Base-by-base conservation (phyloP, 2,113 vertebrate genomes). In the Platysteira castanea region DNA sequence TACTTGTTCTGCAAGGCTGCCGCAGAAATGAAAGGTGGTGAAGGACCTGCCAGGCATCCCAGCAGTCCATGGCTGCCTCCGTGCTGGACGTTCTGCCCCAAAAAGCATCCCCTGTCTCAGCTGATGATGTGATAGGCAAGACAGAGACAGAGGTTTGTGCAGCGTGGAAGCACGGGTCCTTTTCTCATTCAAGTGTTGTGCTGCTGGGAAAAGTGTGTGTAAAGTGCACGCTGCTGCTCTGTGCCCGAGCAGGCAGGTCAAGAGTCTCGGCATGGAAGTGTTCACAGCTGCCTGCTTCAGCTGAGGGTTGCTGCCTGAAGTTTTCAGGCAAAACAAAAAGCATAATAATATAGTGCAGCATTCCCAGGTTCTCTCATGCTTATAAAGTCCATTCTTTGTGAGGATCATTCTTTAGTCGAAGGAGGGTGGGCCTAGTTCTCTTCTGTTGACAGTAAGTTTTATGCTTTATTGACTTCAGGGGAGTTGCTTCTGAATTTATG, bases 151-250 rank as follows among this genome's bases (percentile, higher is more conserved):
- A 76, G 33, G 30, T 37, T 61, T 1, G 2, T 31, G 41, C 41
- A 3, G 13, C 9, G 57, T 50, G n/a, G 35, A 35, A 86, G 57
- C 27, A 3, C 35, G 42, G 39, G 47, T 54, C 23, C 21, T 71
- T 67, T 44, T 24, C 10, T 87, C 15, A 2, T 27, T 23, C 0
- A 1, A 10, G 7, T 0, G 0, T 23, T 30, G 56, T 1, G 0
- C 33, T 47, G 15, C 31, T 87, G 77, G 37, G 52, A 67, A 41
- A 35, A 35, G 23, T 6, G 2, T 14, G 24, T 2, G 18, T 74
- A 5, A 60, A 50, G 17, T 13, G 13, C 5, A 4, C 0, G 0
- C 53, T 42, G 47, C 46, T 5, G 30, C 59, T 50, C 33, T 20
- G 52, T 74, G 33, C 23, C 68, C 2, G 1, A 42, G 41, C 60